Base-by-base conservation (phyloP, 2,113 vertebrate species). In the Climacteris rufus region DNA sequence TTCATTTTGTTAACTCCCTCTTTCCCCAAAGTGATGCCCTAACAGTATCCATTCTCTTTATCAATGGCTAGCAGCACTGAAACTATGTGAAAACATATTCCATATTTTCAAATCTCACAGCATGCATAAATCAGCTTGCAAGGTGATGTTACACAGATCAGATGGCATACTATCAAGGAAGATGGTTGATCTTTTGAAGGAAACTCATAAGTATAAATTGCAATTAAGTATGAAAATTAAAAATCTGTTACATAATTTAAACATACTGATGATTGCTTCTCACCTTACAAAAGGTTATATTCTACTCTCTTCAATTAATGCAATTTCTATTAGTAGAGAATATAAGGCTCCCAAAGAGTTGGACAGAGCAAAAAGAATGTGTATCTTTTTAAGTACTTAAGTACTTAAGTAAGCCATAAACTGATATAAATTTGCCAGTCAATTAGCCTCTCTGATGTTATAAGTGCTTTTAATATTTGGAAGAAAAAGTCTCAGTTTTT, bases 341-440 rank as follows among this genome's bases (percentile, higher is more conserved):
- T 57, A 78, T 35, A 82, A 83, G 49, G 11, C 19, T 95, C 33
- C 61, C 40, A 86, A 81, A 84, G 61, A 94, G 50, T 7, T 87
- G 89, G 72, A 65, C 79, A 57, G 35, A 79, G 31, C 14, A 89
- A 91, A 93, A 91, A 0, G 0, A 88, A n/a, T 20, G 33, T 33
- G 23, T 31, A 71, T 69, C 63, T 85, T 52, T 83, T 94, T 83
- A 88, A 94, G n/a, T n/a, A 91, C 40, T 70, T 90, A 94, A 94
- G 69, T 86, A 93, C 78, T 72, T 92, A n/a, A n/a, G 76, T 19
- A 94, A 95, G 14, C 59, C 83, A 90, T 92, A 90, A 74, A 70
- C 65, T 79, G 85, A 83, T 68, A 66, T 93, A 95, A 93, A 95
- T 90, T 84, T 81, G 85, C 80, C 77, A 83, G 68, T 86, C 79